phyloP scores from a whole-genome alignment of 2,888 invertebrate genomes.

The Trypoxylon attenuatum region DNA sequence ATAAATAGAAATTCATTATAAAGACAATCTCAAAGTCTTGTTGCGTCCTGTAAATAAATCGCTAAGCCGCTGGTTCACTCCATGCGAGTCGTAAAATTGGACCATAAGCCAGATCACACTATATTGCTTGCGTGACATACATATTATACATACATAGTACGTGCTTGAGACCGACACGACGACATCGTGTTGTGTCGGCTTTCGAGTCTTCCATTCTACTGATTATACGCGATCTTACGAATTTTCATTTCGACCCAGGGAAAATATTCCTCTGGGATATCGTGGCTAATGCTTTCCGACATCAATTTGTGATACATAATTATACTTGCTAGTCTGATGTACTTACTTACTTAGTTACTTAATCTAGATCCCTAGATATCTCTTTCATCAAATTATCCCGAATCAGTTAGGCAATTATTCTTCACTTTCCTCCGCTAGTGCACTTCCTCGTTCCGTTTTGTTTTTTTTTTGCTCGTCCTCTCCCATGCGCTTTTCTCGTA shows the following conservation, averaged over 20 bases:
- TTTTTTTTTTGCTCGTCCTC: no score
- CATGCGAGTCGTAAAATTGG: constrained; percentile 40
- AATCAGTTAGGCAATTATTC: no score
- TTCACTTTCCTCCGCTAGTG: no score
- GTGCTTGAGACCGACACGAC: neutral
- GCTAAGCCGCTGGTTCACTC: constrained; percentile 40
- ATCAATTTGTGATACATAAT: constrained; percentile 44
- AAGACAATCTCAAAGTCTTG: constrained; percentile 65
- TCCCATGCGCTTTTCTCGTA: no score
- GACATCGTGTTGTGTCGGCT: constrained; percentile 20
- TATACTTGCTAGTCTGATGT: constrained; percentile 15
- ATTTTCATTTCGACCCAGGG: constrained; percentile 22
- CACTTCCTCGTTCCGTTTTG: no score
- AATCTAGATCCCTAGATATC: no score
- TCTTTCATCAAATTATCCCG: no score
- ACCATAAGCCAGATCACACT: constrained; percentile 39
- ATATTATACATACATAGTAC: constrained; percentile 3
- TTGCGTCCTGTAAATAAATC: constrained; percentile 65
- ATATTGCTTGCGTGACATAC: constrained; percentile 1
- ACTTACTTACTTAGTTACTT: no score
- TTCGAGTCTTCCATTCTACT: constrained; percentile 51
- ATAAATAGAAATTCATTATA: constrained; percentile 58
- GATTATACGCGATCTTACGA: constrained; percentile 17
- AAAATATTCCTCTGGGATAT: constrained; percentile 29
- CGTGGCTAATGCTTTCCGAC: constrained; percentile 31